Evolutionary conservation across 1,140 invertebrate species (phyloP).

Genomic region (Pseudomyrmex concolor): DNA sequence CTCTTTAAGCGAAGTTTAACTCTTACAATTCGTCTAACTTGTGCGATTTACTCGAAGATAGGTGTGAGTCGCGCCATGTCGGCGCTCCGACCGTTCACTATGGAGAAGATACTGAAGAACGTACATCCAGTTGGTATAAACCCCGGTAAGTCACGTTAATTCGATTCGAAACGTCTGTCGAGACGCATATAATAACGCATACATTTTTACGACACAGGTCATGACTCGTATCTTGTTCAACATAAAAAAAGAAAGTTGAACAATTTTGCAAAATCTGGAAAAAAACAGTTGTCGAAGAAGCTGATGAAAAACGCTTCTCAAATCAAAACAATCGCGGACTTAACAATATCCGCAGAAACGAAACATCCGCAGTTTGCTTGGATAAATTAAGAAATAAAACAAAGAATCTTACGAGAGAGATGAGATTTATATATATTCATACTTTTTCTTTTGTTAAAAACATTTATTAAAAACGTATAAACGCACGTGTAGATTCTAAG

Average conservation of each 20-base stretch:
- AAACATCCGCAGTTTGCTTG: constrained; percentile 72
- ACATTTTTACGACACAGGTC: constrained; percentile 71
- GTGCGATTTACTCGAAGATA: constrained; percentile 78
- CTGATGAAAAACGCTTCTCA: constrained; percentile 35
- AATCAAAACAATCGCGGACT: constrained; percentile 44
- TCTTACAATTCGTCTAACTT: constrained; percentile 21
- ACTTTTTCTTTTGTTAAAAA: constrained; percentile 37
- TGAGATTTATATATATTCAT: constrained; percentile 10
- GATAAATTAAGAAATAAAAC: constrained; percentile 67
- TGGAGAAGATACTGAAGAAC: constrained; percentile 80
- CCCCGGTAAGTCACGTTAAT: constrained; percentile 82
- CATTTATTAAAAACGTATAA: constrained; percentile 76
- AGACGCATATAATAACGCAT: background rate
- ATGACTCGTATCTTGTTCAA: constrained; percentile 79
- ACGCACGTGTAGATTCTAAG: constrained; percentile 54
- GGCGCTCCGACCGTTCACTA: constrained; percentile 84
- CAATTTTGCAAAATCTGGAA: constrained; percentile 72
- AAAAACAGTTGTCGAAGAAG: constrained; percentile 65
- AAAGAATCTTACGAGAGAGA: background rate
- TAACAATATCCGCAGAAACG: background rate
- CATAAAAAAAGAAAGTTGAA: constrained; percentile 74
- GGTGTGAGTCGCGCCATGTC: constrained; percentile 88
- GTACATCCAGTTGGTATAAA: constrained; percentile 86
- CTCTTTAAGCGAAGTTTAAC: background rate
- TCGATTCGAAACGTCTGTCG: background rate